Conservation (phyloP, 2,888 invertebrate genomes). For the Parochlus steinenii region DNA sequence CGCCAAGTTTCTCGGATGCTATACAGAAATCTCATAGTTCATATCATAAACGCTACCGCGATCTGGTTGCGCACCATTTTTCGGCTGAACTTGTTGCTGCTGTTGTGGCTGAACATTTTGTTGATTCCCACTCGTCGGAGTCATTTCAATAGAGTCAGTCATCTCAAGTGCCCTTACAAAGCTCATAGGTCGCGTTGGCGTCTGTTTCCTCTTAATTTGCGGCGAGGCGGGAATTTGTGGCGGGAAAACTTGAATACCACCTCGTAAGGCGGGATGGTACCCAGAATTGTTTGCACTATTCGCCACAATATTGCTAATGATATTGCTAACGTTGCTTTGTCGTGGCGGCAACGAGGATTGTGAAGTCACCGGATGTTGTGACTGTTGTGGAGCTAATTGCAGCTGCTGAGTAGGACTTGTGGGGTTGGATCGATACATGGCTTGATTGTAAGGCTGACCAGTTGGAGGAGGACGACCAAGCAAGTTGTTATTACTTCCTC, state of each 20-base stretch:
- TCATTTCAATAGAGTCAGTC: conserved; percentile 75
- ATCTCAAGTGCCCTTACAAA: conserved; percentile 81
- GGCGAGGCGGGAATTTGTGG: conserved; percentile 35
- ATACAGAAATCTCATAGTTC: conserved; percentile 92
- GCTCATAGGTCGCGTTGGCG: conserved; percentile 56
- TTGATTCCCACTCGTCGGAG: conserved; percentile 28
- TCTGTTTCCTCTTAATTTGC: conserved; percentile 40
- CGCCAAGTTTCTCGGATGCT: conserved; percentile 27
- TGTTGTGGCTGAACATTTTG: conserved; percentile 34
- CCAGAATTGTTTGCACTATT: conserved; percentile 19
- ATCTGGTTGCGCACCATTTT: conserved; percentile 43
- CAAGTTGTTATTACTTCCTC: conserved; percentile 7
- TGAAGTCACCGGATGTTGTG: conserved; percentile 19
- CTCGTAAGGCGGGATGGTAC: conserved; percentile 45
- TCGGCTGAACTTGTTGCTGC: conserved; percentile 22
- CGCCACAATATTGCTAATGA: conserved; percentile 9
- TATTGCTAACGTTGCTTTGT: conserved; percentile 10
- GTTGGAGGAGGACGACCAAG: conserved; percentile 17
- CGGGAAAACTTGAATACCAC: conserved; percentile 53
- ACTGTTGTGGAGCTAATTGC: conserved; percentile 36
- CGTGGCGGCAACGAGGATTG: conserved; percentile 9
- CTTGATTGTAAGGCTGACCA: conserved; percentile 30
- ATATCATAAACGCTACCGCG: conserved; percentile 84
- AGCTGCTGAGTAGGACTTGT: conserved; percentile 51
- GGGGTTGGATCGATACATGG: conserved; percentile 51